Evolutionary conservation across 2,888 invertebrate species (phyloP), one percentile per base, ranked within the genome.

Genomic region (Platycheirus albimanus): DNA sequence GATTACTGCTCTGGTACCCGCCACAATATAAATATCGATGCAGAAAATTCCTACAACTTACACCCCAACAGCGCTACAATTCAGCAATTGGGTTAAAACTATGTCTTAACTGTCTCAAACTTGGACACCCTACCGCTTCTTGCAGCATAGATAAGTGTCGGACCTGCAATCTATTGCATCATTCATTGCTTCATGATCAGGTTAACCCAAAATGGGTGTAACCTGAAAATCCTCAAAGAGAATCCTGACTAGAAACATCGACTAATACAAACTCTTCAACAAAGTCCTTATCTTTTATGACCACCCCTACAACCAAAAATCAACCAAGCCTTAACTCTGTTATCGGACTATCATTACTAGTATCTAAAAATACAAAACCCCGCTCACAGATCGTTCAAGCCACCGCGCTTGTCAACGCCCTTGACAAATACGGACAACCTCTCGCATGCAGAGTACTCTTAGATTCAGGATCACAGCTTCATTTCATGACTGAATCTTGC

Each of bases 401-500:
- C 43, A 10, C 10, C 1, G 10, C 7, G 43, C 7, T 49, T 20
- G 49, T 24, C 49, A 24, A 19, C 4, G 30, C 52, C 13, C 15
- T 52, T 30, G 33, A 17, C 5, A 54, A 54, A 36, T 54, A 28
- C 36, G 19, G 54, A 0, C 54, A 54, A 28, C 54, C 36, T 36
- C 54, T 54, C 54, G 30, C 19, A 7, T 54, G 36, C 36, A 36
- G 54, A 36, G 36, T 36, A 8, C 54, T 54, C 5, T 36, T 38
- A 19, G 54, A 54, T 13, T 38, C 38, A 38, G 38, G 38, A 5
- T 38, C 13, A 3, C 38, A 38, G 38, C 19, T 54, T 30, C 33
- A 54, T 54, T 54, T 54, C 13, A 54, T 54, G 17, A 19, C 54
- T n/a, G 19, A 38, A 20, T 54, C 36, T 11, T 38, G 54, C 36